Evolutionary conservation across 2,888 invertebrate species (phyloP), one percentile per base, ranked within the genome.

Genomic region (Hofmannophila pseudospretella): DNA sequence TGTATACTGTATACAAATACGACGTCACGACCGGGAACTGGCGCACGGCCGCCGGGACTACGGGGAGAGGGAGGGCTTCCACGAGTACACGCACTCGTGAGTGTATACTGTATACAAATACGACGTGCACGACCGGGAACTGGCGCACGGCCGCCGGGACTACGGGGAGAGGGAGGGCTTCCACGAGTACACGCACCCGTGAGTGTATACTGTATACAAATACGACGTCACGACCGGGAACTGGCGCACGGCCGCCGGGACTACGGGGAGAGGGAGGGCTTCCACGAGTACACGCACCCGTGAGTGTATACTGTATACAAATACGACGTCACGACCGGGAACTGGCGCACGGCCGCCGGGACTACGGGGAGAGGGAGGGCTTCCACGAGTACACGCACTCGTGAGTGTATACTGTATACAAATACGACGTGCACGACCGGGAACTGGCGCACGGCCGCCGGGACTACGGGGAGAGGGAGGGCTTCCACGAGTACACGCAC

Each of bases 81-180:
- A 96, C 73, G 99, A 5, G 5, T 16, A 16, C 16, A 4, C 3
- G 16, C 3, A 16, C 16, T 4, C 16, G 16, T 16, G 16, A 5
- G 16, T 90, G 51, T 3, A 16, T 16, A 16, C 16, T 16, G 16
- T 16, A 5, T n/a, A 16, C 16, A 16, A 16, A 7, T 23, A 8
- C 16, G 16, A 16, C 16, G 16, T 5, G 16, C 5, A 16, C 3
- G 16, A 16, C 3, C 5, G 16, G 16, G 16, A 4, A 16, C 16
- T 16, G 16, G 16, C 3, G 16, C 16, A 16, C 16, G 16, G 16
- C 41, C 90, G 97, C 47, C 92, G 96, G 35, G 96, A 97, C 84
- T 94, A 94, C 77, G 92, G 93, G 25, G 96, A 96, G 54, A 95
- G 93, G n/a, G n/a, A n/a, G 39, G 96, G 96, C 58, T 98, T 98